These are phyloP conservation scores for Tachuris rubrigastra DNA, from an alignment of 2,113 vertebrate genomes.

Conservation along the genomic window DNA sequence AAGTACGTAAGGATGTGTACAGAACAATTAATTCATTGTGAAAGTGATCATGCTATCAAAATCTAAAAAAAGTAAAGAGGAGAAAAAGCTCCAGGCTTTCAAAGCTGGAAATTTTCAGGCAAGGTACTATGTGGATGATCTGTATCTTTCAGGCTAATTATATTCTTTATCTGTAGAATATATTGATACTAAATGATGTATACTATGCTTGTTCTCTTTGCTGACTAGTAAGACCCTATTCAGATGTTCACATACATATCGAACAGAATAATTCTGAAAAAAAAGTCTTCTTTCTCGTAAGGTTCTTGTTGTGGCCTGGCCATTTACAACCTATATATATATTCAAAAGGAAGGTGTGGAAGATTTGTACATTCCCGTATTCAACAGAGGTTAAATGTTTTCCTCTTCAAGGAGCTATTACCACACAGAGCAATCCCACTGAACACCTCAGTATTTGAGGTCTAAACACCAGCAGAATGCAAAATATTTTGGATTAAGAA, in stretches of 20 bases:
- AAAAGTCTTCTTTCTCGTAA: background rate
- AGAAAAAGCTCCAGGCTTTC: background rate
- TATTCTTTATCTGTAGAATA: background rate
- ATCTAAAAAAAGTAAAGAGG: background rate
- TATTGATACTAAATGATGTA: background rate
- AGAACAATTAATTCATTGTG: background rate
- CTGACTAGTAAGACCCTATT: background rate
- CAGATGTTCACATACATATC: background rate
- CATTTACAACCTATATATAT: background rate
- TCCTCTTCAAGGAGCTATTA: constrained; percentile 41
- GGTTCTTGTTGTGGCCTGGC: background rate
- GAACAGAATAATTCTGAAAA: background rate
- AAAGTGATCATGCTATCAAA: background rate
- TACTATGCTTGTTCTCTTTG: background rate
- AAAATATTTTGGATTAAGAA: background rate
- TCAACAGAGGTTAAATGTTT: constrained; percentile 42
- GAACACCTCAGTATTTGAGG: background rate
- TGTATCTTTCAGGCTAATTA: background rate
- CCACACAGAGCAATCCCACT: background rate
- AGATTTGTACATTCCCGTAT: background rate
- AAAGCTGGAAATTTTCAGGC: background rate
- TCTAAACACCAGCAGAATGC: background rate
- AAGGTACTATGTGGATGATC: background rate
- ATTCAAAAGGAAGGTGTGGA: background rate
- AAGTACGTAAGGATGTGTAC: background rate